These are phyloP conservation scores for Danaus plexippus DNA, from an alignment of 1,140 invertebrate genomes.

Conservation along the genomic window DNA sequence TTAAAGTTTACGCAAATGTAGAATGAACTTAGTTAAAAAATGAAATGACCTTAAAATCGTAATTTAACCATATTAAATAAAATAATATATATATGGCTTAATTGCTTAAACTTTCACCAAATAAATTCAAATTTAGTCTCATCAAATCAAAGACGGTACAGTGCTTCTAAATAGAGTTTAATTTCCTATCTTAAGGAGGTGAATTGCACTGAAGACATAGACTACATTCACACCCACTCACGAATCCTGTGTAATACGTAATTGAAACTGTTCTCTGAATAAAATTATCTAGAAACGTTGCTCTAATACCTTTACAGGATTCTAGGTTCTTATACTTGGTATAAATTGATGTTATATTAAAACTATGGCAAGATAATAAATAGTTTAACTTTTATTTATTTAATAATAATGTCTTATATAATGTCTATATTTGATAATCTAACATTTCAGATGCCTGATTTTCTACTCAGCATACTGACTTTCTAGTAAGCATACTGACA, in stretches of 20 bases:
- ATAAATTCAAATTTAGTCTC: slow-evolving; percentile 9
- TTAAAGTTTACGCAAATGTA: no score
- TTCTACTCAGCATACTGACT: no score
- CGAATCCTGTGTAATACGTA: slow-evolving; percentile 15
- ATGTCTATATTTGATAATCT: neutral
- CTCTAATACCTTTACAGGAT: neutral
- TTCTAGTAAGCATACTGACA: no score
- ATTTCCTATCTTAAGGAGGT: slow-evolving; percentile 11
- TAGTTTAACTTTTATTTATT: neutral
- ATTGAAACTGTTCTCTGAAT: slow-evolving; percentile 19
- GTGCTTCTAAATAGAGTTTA: slow-evolving; percentile 15
- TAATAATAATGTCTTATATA: no score
- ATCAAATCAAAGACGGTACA: slow-evolving; percentile 14
- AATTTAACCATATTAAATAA: no score
- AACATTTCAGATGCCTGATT: no score
- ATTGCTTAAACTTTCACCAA: slow-evolving; percentile 7
- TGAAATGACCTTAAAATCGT: no score
- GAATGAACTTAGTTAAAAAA: no score
- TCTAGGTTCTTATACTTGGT: no score
- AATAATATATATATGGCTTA: neutral
- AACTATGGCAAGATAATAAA: neutral
- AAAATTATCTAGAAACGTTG: slow-evolving; percentile 10
- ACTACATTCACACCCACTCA: slow-evolving; percentile 11
- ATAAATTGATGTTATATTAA: no score
- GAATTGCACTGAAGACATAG: neutral